phyloP scores from a whole-genome alignment of 2,888 invertebrate species.

The Augiades crinisus region DNA sequence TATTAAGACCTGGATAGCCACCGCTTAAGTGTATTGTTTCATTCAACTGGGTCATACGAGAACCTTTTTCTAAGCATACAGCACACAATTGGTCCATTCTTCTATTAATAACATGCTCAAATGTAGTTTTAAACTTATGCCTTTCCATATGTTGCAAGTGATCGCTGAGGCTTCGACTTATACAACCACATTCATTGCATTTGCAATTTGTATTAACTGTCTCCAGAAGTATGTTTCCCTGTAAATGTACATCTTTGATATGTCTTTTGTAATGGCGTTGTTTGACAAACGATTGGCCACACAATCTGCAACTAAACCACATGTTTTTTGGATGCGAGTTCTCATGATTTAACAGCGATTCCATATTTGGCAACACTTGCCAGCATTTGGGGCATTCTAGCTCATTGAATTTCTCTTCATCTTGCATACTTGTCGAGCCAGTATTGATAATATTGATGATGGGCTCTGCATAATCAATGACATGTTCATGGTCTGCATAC shows the following conservation, averaged over 20 bases:
- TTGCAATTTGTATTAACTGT: constrained; percentile 39
- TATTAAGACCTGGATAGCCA: constrained; percentile 57
- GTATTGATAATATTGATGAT: constrained; percentile 55
- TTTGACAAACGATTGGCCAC: constrained; percentile 64
- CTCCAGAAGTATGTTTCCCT: background rate
- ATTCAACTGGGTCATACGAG: constrained; percentile 45
- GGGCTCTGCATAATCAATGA: constrained; percentile 67
- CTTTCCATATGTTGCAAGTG: constrained; percentile 67
- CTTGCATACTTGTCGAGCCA: constrained; percentile 37
- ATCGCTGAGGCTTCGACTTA: constrained; percentile 40
- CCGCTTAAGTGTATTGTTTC: constrained; percentile 57
- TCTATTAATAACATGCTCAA: constrained; percentile 53
- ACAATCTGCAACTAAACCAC: constrained; percentile 66
- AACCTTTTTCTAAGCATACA: constrained; percentile 54
- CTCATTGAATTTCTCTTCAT: constrained; percentile 41
- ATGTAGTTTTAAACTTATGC: constrained; percentile 59
- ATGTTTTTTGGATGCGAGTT: constrained; percentile 60
- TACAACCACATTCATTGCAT: constrained; percentile 52
- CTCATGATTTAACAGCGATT: constrained; percentile 57
- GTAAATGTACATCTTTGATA: constrained; percentile 38
- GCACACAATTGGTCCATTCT: constrained; percentile 57
- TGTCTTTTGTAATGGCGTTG: constrained; percentile 51
- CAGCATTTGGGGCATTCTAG: constrained; percentile 66
- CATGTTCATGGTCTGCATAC: constrained; percentile 49
- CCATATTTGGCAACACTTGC: constrained; percentile 53